Conservation (phyloP, 2,797 vertebrate species). For the Chrosomus eos region DNA sequence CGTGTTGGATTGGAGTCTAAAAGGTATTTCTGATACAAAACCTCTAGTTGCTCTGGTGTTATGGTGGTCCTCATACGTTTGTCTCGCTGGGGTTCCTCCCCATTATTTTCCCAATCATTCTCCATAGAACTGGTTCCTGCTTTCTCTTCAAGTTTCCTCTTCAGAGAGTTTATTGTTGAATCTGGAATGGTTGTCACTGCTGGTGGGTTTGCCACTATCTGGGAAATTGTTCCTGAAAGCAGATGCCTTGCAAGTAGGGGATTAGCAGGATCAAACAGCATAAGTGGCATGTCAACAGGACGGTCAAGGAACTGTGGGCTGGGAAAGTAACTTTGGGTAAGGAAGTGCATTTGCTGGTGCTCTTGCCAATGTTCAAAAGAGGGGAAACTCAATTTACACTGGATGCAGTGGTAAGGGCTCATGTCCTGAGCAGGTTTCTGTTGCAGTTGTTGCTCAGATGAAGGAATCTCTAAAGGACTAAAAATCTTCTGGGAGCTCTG, state of each 20-base stretch:
- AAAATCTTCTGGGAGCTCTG: constrained; percentile 81
- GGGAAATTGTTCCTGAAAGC: constrained; percentile 90
- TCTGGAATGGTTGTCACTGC: constrained; percentile 83
- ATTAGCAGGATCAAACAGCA: constrained; percentile 96
- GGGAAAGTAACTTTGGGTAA: constrained; percentile 95
- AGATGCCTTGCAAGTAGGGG: constrained; percentile 93
- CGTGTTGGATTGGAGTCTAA: constrained; percentile 97
- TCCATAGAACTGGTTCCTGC: constrained; percentile 86
- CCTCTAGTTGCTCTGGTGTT: constrained; percentile 96
- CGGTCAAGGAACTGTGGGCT: constrained; percentile 93
- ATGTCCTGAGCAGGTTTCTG: constrained; percentile 79
- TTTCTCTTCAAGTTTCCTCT: constrained; percentile 91
- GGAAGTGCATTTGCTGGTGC: constrained; percentile 96
- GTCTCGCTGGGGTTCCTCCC: constrained; percentile 94
- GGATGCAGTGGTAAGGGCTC: constrained; percentile 94
- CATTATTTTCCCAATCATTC: constrained; percentile 75
- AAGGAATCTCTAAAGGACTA: constrained; percentile 74
- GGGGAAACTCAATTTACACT: constrained; percentile 92
- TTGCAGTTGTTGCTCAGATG: constrained; percentile 74
- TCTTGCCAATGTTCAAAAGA: constrained; percentile 98
- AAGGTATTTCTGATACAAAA: constrained; percentile 97
- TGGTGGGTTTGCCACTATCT: constrained; percentile 85
- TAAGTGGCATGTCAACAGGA: constrained; percentile 91
- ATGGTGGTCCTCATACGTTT: constrained; percentile 98
- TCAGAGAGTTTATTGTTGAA: constrained; percentile 86